phyloP scores from a whole-genome alignment of 2,888 invertebrate species.

The Platycnemis pennipes region DNA sequence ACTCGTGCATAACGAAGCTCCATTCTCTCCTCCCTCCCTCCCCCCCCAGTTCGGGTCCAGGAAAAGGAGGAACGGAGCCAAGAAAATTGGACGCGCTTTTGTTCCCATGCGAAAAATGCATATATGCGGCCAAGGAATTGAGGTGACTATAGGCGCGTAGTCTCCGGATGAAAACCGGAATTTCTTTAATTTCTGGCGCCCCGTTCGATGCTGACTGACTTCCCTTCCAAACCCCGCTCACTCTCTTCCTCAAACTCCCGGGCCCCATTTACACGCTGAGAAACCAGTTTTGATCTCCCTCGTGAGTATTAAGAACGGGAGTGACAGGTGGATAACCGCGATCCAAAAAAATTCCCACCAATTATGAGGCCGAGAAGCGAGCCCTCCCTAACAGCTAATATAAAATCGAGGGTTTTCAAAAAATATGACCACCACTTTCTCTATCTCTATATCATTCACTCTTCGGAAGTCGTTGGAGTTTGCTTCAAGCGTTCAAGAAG shows the following conservation, averaged over 20 bases:
- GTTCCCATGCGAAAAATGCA: slow-evolving; percentile 5
- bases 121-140: background rate
- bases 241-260: background rate
- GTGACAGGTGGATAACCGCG: background rate
- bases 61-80: background rate
- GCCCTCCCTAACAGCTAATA: background rate
- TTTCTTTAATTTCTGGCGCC: background rate
- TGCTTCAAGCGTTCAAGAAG: background rate
- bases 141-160: background rate
- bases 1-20: slow-evolving; percentile 61
- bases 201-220: background rate
- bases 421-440: background rate
- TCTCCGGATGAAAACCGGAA: background rate
- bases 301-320: background rate
- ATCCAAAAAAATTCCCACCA: background rate
- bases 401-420: background rate
- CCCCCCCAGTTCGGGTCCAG: background rate
- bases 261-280: background rate
- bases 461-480: background rate
- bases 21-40: background rate
- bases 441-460: background rate
- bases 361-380: background rate
- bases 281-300: background rate
- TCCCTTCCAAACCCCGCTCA: background rate
- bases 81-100: background rate